Evolutionary conservation across 1,140 invertebrate species (phyloP), one percentile per base, ranked within the genome.

Genomic region (Rhysida immarginata): DNA sequence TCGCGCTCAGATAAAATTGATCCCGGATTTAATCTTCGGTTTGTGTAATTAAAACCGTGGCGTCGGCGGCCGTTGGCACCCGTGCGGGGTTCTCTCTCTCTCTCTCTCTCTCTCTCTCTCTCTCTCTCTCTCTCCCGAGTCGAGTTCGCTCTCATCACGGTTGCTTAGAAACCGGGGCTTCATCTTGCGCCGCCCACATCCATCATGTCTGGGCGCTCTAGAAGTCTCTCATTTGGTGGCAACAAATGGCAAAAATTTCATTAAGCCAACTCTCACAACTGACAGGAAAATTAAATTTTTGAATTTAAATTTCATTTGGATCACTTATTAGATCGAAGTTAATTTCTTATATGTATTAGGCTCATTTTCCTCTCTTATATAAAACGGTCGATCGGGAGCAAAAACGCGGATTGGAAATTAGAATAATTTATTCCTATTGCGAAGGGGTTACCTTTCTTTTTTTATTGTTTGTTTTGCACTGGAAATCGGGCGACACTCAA

Each of bases 221-320:
- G 11, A 11, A 41, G 11, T 11, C 44, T 5, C 44, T 46, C 44
- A 20, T 46, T 46, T 51, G 24, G 8, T 13, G 49, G 49, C 49
- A 51, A 51, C 49, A 51, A 51, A 51, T 51, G 49, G 49, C 49
- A 51, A 25, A 26, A 51, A 51, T 51, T 51, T 51, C 49, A 51
- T 51, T 51, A 51, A 51, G 20, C 49, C 26, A 51, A 51, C 49
- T 51, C 24, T 3, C 16, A 25, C 49, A 20, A 51, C 24, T 25
- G 49, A 24, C 49, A 51, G 49, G 49, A 5, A 51, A 51, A 51
- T 51, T 51, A 51, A 51, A 51, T 11, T 51, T 51, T 51, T 51
- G 49, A 25, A 51, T 51, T 51, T 51, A 51, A 51, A 51, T 51
- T 51, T 24, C 13, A 51, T 51, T 24, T 51, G 26, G 23, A 51